A percentile compares a stretch with the other conserved stretches of the same genome.
These are phyloP conservation scores for Rhyacichthys aspro DNA, from an alignment of 2,797 vertebrate genomes.

Conservation along the genomic window DNA sequence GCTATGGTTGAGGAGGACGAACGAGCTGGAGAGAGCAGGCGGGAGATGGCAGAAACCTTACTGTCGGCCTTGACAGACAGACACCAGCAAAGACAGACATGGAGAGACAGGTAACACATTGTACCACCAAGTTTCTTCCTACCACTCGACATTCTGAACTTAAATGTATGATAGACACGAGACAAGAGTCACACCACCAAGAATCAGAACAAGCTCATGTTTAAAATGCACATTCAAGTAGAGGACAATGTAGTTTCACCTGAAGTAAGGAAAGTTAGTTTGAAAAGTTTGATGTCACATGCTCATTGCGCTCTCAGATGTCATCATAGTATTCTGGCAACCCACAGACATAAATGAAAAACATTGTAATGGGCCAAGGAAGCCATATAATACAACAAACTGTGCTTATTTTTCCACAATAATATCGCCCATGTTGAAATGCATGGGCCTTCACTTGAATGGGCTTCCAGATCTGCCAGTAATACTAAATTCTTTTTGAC, in stretches of 20 bases:
- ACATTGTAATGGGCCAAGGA: too few relatives aligned
- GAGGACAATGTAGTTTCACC: background rate
- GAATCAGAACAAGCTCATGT: background rate
- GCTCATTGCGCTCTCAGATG: too few relatives aligned
- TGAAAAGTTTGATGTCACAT: too few relatives aligned
- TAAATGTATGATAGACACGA: conserved; percentile 27
- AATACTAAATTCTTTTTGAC: too few relatives aligned
- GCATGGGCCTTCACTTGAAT: too few relatives aligned
- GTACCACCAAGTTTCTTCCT: conserved; percentile 21
- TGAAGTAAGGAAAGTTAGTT: too few relatives aligned
- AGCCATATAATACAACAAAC: too few relatives aligned
- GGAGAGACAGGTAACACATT: conserved; percentile 88
- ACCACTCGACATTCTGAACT: conserved; percentile 9
- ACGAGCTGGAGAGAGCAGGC: conserved; percentile 79
- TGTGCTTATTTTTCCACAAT: too few relatives aligned
- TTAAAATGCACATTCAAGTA: background rate
- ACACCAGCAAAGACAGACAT: conserved; percentile 90
- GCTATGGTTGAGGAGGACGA: conserved; percentile 83
- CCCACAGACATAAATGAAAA: too few relatives aligned
- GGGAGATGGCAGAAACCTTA: conserved; percentile 83
- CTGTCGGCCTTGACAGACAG: conserved; percentile 84
- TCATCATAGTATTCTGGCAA: too few relatives aligned
- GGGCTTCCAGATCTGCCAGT: too few relatives aligned
- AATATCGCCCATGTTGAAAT: too few relatives aligned
- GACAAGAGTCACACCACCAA: conserved; percentile 11